A percentile compares a stretch with the other conserved stretches of the same genome.
phyloP scores from a whole-genome alignment of 1,140 invertebrate species.

The Notospermus geniculatus region DNA sequence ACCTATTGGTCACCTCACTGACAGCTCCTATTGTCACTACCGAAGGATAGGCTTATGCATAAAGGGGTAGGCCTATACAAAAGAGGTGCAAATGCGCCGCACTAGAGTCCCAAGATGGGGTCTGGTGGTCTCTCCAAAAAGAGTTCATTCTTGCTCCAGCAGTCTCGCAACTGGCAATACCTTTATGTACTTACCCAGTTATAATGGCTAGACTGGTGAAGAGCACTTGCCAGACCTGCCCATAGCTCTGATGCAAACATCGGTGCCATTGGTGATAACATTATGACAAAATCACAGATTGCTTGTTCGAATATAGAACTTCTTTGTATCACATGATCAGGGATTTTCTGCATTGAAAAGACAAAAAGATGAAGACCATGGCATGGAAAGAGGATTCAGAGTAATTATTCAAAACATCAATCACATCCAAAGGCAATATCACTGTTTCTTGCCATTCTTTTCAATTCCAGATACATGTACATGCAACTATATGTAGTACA shows the following conservation, averaged over 20 bases:
- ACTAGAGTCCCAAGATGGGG: not conserved
- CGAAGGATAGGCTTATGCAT: constrained; percentile 42
- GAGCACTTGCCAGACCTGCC: constrained; percentile 67
- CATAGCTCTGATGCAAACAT: constrained; percentile 89
- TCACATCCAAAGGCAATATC: not conserved
- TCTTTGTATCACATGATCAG: constrained; percentile 54
- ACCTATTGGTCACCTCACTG: too few species aligned
- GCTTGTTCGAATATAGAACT: constrained; percentile 77
- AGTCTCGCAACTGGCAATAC: not conserved
- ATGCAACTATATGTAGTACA: too few species aligned
- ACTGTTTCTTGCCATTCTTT: too few species aligned
- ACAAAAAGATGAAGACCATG: constrained; percentile 15
- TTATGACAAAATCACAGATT: constrained; percentile 75
- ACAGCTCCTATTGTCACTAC: too few species aligned
- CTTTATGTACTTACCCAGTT: constrained; percentile 25
- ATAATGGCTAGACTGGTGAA: constrained; percentile 17
- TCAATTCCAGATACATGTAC: too few species aligned
- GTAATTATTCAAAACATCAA: not conserved
- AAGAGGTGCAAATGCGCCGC: not conserved
- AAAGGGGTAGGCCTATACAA: constrained; percentile 55
- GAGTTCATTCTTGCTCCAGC: not conserved
- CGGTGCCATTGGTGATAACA: constrained; percentile 82
- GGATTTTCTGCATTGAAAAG: constrained; percentile 31
- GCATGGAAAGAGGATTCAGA: not conserved
- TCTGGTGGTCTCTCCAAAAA: not conserved